Evolutionary conservation across 30 jellyfish, hydroid and myxozoan species (phyloP), one percentile per base, ranked within the genome.

Genomic region (Aurelia coerulea): DNA sequence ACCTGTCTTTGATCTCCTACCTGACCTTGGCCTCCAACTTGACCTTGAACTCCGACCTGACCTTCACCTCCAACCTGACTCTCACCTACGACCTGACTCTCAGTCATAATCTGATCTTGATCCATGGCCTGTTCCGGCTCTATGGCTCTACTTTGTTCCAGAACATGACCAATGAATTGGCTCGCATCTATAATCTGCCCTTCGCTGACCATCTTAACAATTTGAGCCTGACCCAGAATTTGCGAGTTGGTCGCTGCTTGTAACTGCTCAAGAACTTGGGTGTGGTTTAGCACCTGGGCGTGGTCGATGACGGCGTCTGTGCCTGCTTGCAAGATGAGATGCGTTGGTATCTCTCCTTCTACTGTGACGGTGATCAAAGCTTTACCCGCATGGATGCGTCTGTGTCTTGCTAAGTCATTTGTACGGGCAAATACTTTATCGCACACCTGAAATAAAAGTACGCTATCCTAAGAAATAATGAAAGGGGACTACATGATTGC

Each of bases 381-480:
- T 69, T 84, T 84, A 12, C 84, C 85, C 0, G 93, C 87, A 63
- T 84, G 93, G 10, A 84, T 84, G 39, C 93, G 93, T 19, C 93
- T 67, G 68, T 84, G 93, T 39, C 93, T 78, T 5, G 93, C 93
- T 53, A 84, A 73, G 59, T 84, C 93, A 63, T 84, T 84, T 29
- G 93, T 84, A 8, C 93, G 87, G 51, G 93, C 93, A 64, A 84
- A 84, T 17, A 84, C 93, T 65, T 84, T 84, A 23, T 93, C 94
- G 73, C 98, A 93, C 17, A 84, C 92, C 70, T 60, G 35, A n/a
- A 23, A 60, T 46, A 46, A 4, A 46, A 7, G 2, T 6, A 46
- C 56, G 8, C 13, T 46, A 46, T 46, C 56, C 13, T 46, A 46
- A 46, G 56, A 46, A 9, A 46, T 46, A 14, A 9, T 46, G 56